Evolutionary conservation across 2,113 vertebrate genomes (phyloP), one percentile per base, ranked within the genome.

Genomic region (Grus americana): DNA sequence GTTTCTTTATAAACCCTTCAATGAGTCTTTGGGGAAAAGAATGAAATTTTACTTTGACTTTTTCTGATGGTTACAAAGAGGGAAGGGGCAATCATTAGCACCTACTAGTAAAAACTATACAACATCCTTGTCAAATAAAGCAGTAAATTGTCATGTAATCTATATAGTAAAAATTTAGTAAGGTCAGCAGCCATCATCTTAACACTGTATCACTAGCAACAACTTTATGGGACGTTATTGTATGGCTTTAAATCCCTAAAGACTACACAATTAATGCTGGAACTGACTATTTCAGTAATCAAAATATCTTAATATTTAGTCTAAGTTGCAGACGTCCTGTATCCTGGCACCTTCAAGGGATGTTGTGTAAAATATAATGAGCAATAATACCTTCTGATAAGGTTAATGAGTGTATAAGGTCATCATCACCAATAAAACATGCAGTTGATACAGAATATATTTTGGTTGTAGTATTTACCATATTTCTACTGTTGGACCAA

Each of bases 1-100:
- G 12, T 89, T 96, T 86, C 85, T 95, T 87, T 83, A 68, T 57
- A 95, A 97, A 89, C n/a, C 54, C 70, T 79, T 86, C 73, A 70
- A 26, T 34, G 34, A 81, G 46, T 63, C 94, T 92, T 79, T 70
- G n/a, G 58, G 61, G 59, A 83, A 92, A 94, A 79, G 78, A 88
- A 92, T 67, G 80, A 30, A 94, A 85, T 94, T 91, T 85, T 88
- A 52, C 59, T 84, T 75, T 85, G 62, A 63, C 32, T 72, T 82
- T 80, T 93, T 79, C 65, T 90, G 49, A 42, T 29, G n/a, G 30
- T 82, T 86, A 73, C 18, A 70, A 63, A 81, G 36, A 68, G 7
- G 22, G 14, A 91, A 57, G 6, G 8, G 42, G 32, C 34, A 67
- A 74, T 38, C 32, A 18, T 32, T 61, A 96, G 29, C 19, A 67